These are phyloP conservation scores for Mirounga angustirostris DNA, from an alignment of 2,113 vertebrate genomes.

Conservation along the genomic window DNA sequence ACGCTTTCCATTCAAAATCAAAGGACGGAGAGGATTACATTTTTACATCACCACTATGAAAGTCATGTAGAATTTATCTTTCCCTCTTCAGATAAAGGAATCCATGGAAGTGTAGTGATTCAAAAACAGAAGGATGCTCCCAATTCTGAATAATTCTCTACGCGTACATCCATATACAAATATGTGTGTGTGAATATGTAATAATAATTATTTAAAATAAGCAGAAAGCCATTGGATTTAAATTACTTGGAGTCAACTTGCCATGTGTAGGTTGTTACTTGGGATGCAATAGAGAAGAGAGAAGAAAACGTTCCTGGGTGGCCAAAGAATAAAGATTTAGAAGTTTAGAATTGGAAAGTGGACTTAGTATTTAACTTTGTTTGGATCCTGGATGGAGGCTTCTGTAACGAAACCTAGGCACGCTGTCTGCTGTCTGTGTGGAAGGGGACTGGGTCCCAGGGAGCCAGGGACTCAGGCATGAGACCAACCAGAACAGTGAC, in stretches of 20 bases:
- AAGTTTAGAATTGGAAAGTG: neutral
- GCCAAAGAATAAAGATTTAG: neutral
- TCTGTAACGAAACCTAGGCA: neutral
- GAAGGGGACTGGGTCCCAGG: neutral
- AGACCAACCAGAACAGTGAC: neutral
- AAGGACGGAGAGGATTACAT: neutral
- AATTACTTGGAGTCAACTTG: neutral
- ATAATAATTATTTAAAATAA: conserved; percentile 6
- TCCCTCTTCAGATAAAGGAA: neutral
- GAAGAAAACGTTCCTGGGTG: neutral
- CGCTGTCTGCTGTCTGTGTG: neutral
- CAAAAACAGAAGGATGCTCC: neutral
- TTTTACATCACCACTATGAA: neutral
- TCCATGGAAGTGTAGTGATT: neutral
- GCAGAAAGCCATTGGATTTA: neutral
- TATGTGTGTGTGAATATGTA: neutral
- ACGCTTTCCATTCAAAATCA: neutral
- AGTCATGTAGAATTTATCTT: neutral
- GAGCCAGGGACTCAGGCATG: neutral
- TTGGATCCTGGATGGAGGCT: neutral
- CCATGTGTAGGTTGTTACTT: neutral
- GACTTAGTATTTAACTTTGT: neutral
- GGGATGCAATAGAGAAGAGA: neutral
- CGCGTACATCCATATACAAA: neutral
- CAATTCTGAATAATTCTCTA: neutral